phyloP scores from a whole-genome alignment of 2,888 invertebrate species.

The Mythimna pallens region DNA sequence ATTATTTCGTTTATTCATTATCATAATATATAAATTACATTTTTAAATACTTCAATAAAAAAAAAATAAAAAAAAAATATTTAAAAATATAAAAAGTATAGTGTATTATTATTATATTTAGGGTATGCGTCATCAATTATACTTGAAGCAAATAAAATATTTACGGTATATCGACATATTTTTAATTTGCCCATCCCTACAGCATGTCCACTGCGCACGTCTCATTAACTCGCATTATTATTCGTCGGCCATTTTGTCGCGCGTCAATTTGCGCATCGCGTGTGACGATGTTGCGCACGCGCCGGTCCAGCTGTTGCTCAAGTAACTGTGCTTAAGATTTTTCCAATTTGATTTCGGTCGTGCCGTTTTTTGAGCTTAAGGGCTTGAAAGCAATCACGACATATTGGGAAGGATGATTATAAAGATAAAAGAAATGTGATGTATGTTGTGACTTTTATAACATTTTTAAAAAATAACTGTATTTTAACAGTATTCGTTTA shows the following conservation, averaged over 20 bases:
- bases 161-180: neutral
- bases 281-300: slow-evolving; percentile 69
- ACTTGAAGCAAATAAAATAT: too few relatives aligned
- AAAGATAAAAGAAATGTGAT: neutral
- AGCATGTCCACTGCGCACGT: slow-evolving; percentile 46
- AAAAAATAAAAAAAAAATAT: too few relatives aligned
- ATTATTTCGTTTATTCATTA: too few relatives aligned
- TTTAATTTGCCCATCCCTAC: neutral
- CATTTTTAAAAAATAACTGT: neutral
- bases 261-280: slow-evolving; percentile 74
- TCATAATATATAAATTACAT: too few relatives aligned
- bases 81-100: too few relatives aligned
- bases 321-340: slow-evolving; percentile 47
- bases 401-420: slow-evolving; percentile 15
- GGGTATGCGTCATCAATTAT: too few relatives aligned
- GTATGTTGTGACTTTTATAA: neutral
- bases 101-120: too few relatives aligned
- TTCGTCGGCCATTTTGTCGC: slow-evolving; percentile 72
- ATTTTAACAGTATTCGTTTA: neutral
- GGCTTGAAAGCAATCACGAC: slow-evolving; percentile 19
- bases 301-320: slow-evolving; percentile 60
- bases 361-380: slow-evolving; percentile 20
- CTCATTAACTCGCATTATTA: slow-evolving; percentile 79
- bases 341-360: slow-evolving; percentile 41
- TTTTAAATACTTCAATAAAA: too few relatives aligned